These are phyloP conservation scores for Torymus auratus DNA, from an alignment of 2,888 invertebrate species.

Conservation along the genomic window DNA sequence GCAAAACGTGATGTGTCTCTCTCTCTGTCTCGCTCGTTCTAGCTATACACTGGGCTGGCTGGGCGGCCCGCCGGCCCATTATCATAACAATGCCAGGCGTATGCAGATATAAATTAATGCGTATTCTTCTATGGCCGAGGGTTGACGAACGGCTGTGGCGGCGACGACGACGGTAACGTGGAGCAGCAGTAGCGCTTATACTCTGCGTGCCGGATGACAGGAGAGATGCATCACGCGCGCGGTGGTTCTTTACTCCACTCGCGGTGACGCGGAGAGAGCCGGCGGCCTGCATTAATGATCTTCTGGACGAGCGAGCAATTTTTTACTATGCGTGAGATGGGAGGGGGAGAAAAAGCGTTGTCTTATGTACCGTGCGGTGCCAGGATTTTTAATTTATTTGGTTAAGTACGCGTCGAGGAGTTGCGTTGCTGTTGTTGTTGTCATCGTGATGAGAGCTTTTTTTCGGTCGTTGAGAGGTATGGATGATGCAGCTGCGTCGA, in stretches of 20 bases:
- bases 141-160: constrained; percentile 63
- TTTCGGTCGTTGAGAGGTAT: too few species aligned
- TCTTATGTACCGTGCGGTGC: too few species aligned
- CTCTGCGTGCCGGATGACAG: constrained; percentile 63
- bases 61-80: constrained; percentile 66
- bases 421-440: too few species aligned
- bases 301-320: constrained; percentile 45
- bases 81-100: constrained; percentile 74
- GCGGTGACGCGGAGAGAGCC: constrained; percentile 38
- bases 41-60: constrained; percentile 1
- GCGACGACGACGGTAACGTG: constrained; percentile 28
- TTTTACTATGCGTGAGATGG: constrained; percentile 5
- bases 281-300: constrained; percentile 55
- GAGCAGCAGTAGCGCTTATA: constrained; percentile 37
- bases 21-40: too few species aligned
- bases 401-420: too few species aligned
- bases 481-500: too few species aligned
- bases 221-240: constrained; percentile 66
- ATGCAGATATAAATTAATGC: constrained; percentile 76
- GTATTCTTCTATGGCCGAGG: constrained; percentile 71
- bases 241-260: constrained; percentile 34
- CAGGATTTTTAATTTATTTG: too few species aligned
- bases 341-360: too few species aligned
- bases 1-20: constrained; percentile 19
- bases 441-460: too few species aligned